Base-by-base conservation (phyloP, 2,888 invertebrate genomes). In the Tryphoninae sp. region DNA sequence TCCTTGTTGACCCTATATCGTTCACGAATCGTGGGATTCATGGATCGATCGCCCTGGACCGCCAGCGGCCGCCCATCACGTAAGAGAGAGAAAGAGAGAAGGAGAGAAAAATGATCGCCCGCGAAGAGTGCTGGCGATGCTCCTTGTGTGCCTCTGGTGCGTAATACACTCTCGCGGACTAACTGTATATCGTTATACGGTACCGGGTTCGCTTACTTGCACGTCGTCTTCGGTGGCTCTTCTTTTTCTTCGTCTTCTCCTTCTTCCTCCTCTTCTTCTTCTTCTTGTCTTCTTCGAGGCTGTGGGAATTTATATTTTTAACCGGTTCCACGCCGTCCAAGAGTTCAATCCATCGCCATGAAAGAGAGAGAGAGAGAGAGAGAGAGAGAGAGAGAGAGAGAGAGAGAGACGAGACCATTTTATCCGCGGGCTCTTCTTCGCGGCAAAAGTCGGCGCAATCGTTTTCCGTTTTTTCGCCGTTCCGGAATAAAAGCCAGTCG, bases 121-220 rank as follows among this genome's bases (percentile, higher is more conserved):
- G 65, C 71, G 45, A 81, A 59, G 81, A n/a, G 61, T 73, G 67
- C 53, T 42, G 53, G 51, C 45, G 74, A 23, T 49, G 72, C 40
- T 58, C 45, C 45, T 13, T n/a, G 65, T 79, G 69, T 58, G 61
- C 49, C 53, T 55, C 45, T 3, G 33, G 71, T 79, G 69, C 73
- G 71, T 78, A 72, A 75, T 73, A 78, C 74, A 78, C 74, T 80
- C 62, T 64, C 51, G 65, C 62, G 62, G 80, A 76, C 84, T 88
- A 88, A 88, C 89, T 89, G 88, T 89, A 88, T 84, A 86, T 86
- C 84, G 85, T 75, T 85, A 84, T 88, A 89, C 89, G 88, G 88
- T 89, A 88, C 86, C 83, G 77, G 69, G 71, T 78, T 68, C 78
- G 67, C 64, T 67, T 62, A 58, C 77, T 69, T 40, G 53, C 53